These are phyloP conservation scores for Nycticorax nycticorax DNA, from an alignment of 2,113 vertebrate genomes.

Conservation along the genomic window DNA sequence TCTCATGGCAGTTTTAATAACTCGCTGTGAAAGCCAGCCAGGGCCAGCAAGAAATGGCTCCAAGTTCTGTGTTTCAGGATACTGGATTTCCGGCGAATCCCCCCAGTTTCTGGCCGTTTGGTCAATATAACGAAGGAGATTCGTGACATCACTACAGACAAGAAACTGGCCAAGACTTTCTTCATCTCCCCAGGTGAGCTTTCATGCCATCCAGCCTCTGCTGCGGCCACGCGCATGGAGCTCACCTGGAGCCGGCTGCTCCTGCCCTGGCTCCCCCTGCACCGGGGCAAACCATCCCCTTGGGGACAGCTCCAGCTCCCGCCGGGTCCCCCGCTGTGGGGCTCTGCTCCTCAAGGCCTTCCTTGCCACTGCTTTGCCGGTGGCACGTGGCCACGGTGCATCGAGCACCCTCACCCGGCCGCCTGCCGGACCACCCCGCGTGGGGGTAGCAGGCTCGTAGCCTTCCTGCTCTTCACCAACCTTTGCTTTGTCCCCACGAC, in stretches of 20 bases:
- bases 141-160: slow-evolving; percentile 82
- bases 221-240: neutral
- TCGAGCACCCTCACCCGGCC: neutral
- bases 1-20: neutral
- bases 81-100: slow-evolving; percentile 82
- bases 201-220: neutral
- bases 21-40: rapidly evolving
- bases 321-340: rapidly evolving
- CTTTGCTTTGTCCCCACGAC: neutral
- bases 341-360: neutral
- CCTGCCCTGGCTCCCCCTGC: neutral
- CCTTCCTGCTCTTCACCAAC: neutral
- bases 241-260: neutral
- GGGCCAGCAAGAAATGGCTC: neutral
- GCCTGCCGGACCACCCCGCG: neutral
- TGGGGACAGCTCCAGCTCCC: neutral
- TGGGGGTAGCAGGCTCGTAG: neutral
- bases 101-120: slow-evolving; percentile 79
- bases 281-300: rapidly evolving
- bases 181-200: slow-evolving; percentile 82
- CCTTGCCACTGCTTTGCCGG: neutral
- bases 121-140: slow-evolving; percentile 83
- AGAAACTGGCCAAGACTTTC: slow-evolving; percentile 82
- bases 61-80: slow-evolving; percentile 69
- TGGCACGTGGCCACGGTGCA: neutral